These are phyloP conservation scores for Rhizomys pruinosus DNA, from an alignment of 2,113 vertebrate species.

Conservation along the genomic window DNA sequence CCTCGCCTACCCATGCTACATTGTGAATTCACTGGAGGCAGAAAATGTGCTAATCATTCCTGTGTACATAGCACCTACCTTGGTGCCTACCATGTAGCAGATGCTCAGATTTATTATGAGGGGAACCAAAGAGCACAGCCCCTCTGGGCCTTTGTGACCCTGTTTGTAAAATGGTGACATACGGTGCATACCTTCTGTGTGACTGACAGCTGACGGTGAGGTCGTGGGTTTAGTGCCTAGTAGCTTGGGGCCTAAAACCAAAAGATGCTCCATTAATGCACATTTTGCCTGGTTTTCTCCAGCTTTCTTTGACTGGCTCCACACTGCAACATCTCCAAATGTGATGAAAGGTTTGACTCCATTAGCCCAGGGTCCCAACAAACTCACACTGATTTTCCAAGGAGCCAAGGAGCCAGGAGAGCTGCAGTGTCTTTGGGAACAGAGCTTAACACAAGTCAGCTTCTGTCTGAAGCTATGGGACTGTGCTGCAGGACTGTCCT, in stretches of 20 bases:
- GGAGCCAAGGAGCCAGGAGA: not conserved
- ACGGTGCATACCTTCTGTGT: fast-evolving
- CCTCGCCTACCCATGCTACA: too few relatives aligned
- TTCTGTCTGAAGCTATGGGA: not conserved
- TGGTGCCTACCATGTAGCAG: not conserved
- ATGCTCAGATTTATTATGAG: not conserved
- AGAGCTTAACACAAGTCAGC: not conserved
- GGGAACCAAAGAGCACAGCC: not conserved
- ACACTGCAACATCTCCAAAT: not conserved
- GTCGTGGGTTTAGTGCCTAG: not conserved
- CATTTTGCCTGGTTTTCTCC: not conserved
- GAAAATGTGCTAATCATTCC: not conserved
- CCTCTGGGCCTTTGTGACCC: not conserved
- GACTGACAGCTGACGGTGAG: not conserved
- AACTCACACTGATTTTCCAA: not conserved
- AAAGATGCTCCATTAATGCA: not conserved
- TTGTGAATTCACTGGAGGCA: not conserved
- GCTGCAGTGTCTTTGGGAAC: not conserved
- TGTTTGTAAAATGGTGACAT: not conserved
- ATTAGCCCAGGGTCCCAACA: not conserved
- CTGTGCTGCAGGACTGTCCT: fast-evolving
- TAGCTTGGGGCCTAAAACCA: not conserved
- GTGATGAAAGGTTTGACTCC: not conserved
- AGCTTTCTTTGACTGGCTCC: not conserved
- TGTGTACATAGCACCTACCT: not conserved